Percentiles rank a stretch among this genome's conserved stretches.
Evolutionary conservation across 2,797 vertebrate species (phyloP).

Genomic region (Mastacembelus armatus): DNA sequence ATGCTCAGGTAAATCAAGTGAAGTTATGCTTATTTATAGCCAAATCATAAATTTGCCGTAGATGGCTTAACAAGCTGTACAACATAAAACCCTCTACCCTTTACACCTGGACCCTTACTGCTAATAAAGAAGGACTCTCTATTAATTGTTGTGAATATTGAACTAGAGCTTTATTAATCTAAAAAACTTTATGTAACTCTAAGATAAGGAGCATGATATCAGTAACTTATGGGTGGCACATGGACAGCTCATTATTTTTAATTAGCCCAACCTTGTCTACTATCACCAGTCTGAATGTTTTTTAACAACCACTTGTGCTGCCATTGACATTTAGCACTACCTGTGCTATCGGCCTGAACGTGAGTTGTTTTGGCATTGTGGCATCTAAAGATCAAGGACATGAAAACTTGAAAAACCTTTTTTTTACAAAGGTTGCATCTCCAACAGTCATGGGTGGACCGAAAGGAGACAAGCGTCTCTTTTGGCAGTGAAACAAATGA

Average conservation of each 20-base stretch:
- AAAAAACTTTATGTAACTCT: constrained; percentile 2
- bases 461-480: constrained; percentile 35
- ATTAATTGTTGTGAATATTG: background rate
- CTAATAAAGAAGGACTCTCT: background rate
- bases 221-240: background rate
- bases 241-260: constrained; percentile 51
- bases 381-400: constrained; percentile 40
- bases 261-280: constrained; percentile 44
- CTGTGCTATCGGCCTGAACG: constrained; percentile 24
- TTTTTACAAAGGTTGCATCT: constrained; percentile 37
- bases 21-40: background rate
- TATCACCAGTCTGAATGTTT: constrained; percentile 29
- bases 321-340: constrained; percentile 44
- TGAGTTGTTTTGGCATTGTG: constrained; percentile 19
- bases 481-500: constrained; percentile 63
- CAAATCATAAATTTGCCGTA: background rate
- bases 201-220: background rate
- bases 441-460: constrained; percentile 23
- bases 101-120: background rate
- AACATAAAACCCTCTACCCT: background rate
- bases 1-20: background rate
- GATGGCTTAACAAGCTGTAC: background rate
- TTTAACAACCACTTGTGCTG: no score
- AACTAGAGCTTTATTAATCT: background rate
- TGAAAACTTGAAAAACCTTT: constrained; percentile 19